phyloP scores from a whole-genome alignment of 2,113 vertebrate species.

The Caloenas nicobarica region DNA sequence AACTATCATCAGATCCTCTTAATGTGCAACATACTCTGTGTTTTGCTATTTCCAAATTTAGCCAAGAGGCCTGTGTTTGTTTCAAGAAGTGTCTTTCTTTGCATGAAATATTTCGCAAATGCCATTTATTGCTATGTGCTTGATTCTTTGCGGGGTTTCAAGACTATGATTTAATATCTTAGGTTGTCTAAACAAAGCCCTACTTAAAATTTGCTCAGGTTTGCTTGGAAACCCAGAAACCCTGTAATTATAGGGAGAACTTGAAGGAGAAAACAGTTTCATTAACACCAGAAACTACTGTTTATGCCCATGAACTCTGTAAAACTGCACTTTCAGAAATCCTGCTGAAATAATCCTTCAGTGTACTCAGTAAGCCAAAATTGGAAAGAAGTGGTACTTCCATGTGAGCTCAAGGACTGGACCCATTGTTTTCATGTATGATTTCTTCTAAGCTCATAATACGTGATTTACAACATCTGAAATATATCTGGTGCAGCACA shows the following conservation, averaged over 20 bases:
- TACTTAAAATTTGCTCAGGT: constrained; percentile 59
- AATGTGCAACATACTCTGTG: background rate
- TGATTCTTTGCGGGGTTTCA: constrained; percentile 37
- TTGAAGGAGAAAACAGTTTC: constrained; percentile 49
- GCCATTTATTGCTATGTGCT: constrained; percentile 16
- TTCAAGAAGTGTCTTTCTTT: constrained; percentile 28
- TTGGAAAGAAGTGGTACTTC: background rate
- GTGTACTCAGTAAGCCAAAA: background rate
- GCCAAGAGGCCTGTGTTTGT: background rate
- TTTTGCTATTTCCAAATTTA: background rate
- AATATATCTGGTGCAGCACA: background rate
- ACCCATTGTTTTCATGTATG: background rate
- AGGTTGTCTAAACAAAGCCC: constrained; percentile 58
- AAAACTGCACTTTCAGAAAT: constrained; percentile 49
- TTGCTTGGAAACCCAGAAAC: constrained; percentile 43
- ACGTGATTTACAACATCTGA: background rate
- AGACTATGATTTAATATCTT: constrained; percentile 59
- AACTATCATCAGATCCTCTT: background rate
- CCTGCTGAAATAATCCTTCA: constrained; percentile 29
- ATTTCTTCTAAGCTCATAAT: background rate
- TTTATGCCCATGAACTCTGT: constrained; percentile 43
- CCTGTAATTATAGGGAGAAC: constrained; percentile 51
- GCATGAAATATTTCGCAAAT: constrained; percentile 28
- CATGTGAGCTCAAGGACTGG: background rate
- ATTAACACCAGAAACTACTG: constrained; percentile 49